phyloP scores from a whole-genome alignment of 2,113 vertebrate species.

The Oenanthe oenanthe region DNA sequence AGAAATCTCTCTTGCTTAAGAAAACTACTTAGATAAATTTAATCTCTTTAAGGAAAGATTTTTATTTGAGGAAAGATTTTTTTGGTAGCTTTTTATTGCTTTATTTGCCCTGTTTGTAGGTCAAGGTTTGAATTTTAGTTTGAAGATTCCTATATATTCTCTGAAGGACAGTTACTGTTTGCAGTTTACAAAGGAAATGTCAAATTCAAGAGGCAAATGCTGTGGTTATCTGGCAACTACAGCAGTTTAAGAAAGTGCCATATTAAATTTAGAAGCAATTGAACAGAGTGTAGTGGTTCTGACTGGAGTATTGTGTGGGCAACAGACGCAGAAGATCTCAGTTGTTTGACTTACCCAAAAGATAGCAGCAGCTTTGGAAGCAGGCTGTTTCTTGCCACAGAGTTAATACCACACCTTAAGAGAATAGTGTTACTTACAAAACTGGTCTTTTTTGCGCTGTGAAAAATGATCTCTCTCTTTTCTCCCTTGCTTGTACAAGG shows the following conservation, averaged over 20 bases:
- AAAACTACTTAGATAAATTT: neutral
- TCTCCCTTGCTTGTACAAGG: neutral
- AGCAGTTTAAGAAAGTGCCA: neutral
- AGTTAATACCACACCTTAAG: neutral
- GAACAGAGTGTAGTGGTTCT: neutral
- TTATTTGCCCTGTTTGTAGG: neutral
- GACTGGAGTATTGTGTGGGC: neutral
- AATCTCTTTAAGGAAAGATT: neutral
- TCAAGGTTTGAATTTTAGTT: neutral
- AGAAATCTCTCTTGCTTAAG: neutral
- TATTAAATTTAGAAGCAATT: neutral
- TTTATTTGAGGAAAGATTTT: neutral
- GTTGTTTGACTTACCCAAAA: neutral
- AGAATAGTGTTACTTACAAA: neutral
- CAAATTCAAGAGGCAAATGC: neutral
- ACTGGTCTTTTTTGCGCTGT: accelerated
- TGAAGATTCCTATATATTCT: neutral
- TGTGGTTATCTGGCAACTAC: neutral
- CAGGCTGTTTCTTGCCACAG: neutral
- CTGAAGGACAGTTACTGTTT: neutral
- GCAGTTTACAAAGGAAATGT: neutral
- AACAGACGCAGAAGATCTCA: neutral
- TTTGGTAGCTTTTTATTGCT: neutral
- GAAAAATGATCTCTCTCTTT: neutral
- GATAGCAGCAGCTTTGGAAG: neutral